Base-by-base conservation (phyloP, 2,797 vertebrate genomes). In the Erithacus rubecula region DNA sequence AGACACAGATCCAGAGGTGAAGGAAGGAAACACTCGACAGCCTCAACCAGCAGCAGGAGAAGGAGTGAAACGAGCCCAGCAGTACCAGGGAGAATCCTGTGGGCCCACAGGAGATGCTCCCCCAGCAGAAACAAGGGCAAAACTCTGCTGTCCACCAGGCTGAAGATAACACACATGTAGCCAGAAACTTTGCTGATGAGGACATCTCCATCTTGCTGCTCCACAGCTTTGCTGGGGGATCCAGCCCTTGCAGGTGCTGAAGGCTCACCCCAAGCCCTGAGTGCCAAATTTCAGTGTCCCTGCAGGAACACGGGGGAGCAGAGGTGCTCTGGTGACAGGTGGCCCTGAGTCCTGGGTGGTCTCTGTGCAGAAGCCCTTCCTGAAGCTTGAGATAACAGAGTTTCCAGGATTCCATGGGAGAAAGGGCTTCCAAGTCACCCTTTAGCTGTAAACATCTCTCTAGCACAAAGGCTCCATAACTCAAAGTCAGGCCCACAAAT, bases 141-240 rank as follows among this genome's bases (percentile, higher is more conserved):
- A 74, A 23, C 26, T 56, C 56, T 62, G 59, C 12, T 44, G 29
- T 7, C 47, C 70, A 44, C 22, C 44, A 83, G 64, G 69, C 32
- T 80, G 77, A 59, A 58, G 74, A 27, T 0, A 18, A 10, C 46
- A 62, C 0, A 0, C 44, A 20, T 0, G 1, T 0, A 58, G 62
- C 18, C 43, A 88, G 83, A 22, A 67, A 8, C 18, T 24, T 5
- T 2, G 1, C n/a, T 29, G 41, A 16, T 19, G 70, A 60, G n/a
- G 19, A 39, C 8, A 2, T 32, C 62, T 71, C 83, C 55, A 27
- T 10, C 85, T 30, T 63, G 53, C 74, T 15, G 12, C 3, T 10
- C 43, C 7, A 3, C 0, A 49, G 62, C 52, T 15, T 47, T 12
- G n/a, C 3, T 1, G 3, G 51, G 29, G 29, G 17, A 53, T 65